Base-by-base conservation (phyloP, 2,888 invertebrate species). In the Belgica antarctica region DNA sequence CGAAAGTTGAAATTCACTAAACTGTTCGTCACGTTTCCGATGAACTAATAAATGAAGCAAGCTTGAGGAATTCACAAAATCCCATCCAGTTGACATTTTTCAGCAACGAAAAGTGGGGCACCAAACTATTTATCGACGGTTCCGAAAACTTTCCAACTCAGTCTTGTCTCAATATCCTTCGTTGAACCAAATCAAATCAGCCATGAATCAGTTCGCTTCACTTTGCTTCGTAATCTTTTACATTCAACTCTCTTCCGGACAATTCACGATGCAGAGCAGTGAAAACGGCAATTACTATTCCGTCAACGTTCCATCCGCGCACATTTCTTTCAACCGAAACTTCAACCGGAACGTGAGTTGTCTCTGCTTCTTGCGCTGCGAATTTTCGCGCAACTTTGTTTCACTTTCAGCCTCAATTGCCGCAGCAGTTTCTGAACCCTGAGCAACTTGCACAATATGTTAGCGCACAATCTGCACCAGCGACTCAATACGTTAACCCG, bases 201-300 rank as follows among this genome's bases (percentile, higher is more conserved):
- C n/a, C n/a, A n/a, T n/a, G n/a, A n/a, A n/a, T n/a, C n/a, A n/a
- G n/a, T n/a, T n/a, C n/a, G n/a, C n/a, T n/a, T n/a, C n/a, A n/a
- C n/a, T 5, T 10, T 41, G 41, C 15, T 5, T 41, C 2, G 2
- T 15, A 10, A 5, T 41, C 15, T 10, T 41, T n/a, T 41, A 10
- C 10, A 5, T 41, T n/a, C 12, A 41, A 41, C 5, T 41, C 1
- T 8, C 1, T 8, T 34, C 15, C 10, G n/a, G 17, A n/a, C 62
- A 62, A 19, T 10, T 62, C 19, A 15, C 34, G 15, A 17, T 34
- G 7, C 31, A 62, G 2, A 62, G 34, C 34, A 34, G 34, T 34
- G 34, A n/a, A 62, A 62, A 62, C 27, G 19, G 17, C 27, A 62
- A 62, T 62, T 62, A 7, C 5, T 62, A 34, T 62, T 62, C 62